Percentiles rank a stretch among this genome's conserved stretches.
Evolutionary conservation across 2,113 vertebrate genomes (phyloP).

Genomic region (Phylloscopus trochilus): DNA sequence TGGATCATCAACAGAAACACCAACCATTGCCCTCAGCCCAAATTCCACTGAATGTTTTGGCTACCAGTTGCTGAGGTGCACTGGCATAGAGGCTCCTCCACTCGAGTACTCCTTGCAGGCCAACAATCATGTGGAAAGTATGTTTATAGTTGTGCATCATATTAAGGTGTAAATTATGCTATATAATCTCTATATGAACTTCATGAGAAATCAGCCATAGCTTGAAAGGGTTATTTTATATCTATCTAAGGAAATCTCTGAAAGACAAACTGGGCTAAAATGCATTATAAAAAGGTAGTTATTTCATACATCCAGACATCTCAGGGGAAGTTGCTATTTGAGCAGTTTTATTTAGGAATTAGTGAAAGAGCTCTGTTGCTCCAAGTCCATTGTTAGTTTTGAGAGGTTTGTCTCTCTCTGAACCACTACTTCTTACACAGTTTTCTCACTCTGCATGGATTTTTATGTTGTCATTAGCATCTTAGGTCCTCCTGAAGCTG

Average conservation of each 20-base stretch:
- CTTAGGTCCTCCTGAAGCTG: neutral
- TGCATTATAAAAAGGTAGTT: neutral
- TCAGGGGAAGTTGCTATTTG: neutral
- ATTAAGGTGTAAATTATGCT: neutral
- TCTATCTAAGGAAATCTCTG: neutral
- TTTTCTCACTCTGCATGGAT: neutral
- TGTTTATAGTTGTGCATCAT: neutral
- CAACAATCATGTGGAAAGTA: neutral
- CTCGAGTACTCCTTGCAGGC: neutral
- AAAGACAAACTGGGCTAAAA: neutral
- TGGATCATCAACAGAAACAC: neutral
- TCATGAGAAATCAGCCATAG: neutral
- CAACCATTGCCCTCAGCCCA: neutral
- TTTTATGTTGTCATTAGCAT: neutral
- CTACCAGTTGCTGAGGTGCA: neutral
- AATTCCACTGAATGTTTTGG: neutral
- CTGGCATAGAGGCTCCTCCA: neutral
- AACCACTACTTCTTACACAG: neutral
- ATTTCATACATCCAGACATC: neutral
- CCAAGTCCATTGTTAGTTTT: neutral
- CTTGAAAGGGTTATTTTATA: neutral
- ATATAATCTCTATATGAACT: neutral
- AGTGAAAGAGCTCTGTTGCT: neutral
- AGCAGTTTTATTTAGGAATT: neutral
- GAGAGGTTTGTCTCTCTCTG: neutral